Evolutionary conservation across 2,113 vertebrate species (phyloP).

Genomic region (Phrynosoma platyrhinos): DNA sequence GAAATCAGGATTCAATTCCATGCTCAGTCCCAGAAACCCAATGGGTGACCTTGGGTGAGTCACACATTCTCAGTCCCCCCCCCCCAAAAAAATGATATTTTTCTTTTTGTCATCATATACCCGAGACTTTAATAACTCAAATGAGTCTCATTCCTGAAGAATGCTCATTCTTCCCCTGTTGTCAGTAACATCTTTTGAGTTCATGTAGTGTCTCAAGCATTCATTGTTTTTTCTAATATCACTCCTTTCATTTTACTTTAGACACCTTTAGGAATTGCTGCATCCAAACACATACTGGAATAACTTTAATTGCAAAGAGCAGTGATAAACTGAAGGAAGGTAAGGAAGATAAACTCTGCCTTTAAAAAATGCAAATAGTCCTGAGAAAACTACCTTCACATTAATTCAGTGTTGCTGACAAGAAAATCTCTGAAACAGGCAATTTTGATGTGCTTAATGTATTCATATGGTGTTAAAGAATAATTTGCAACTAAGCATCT

Average conservation of each 20-base stretch:
- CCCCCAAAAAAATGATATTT: background rate
- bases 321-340: background rate
- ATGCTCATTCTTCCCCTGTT: background rate
- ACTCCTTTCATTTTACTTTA: background rate
- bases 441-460: constrained; percentile 45
- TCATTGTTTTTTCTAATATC: background rate
- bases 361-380: constrained; percentile 18
- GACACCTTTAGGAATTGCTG: background rate
- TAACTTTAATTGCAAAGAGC: constrained; percentile 4
- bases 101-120: background rate
- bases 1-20: too few species aligned
- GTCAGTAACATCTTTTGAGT: background rate
- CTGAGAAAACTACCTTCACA: background rate
- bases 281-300: background rate
- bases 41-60: too few species aligned
- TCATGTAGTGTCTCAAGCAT: background rate
- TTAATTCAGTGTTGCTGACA: constrained; percentile 39
- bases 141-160: constrained; percentile 8
- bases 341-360: constrained; percentile 29
- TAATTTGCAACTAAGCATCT: constrained; percentile 51
- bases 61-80: too few species aligned
- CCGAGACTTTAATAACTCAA: constrained; percentile 10
- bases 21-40: too few species aligned
- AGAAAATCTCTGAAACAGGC: constrained; percentile 16
- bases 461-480: constrained; percentile 46